These are phyloP conservation scores for Hydractinia echinata DNA, from an alignment of 30 jellyfish, hydroid and myxozoan species.

Conservation along the genomic window DNA sequence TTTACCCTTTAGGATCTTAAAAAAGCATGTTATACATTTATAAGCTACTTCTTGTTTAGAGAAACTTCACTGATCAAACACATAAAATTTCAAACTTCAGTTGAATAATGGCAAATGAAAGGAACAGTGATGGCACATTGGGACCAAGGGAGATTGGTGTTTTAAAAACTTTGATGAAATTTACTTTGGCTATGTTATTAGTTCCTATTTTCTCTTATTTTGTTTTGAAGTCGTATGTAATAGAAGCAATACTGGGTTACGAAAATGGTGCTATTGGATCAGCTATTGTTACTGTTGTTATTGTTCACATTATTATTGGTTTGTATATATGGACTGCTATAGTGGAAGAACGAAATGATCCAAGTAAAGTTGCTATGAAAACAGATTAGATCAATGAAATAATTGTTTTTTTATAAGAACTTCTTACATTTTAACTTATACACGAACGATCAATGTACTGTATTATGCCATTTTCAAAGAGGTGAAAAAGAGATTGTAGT, in stretches of 20 bases:
- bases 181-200: conserved; percentile 63
- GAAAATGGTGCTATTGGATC: conserved; percentile 86
- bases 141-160: conserved; percentile 75
- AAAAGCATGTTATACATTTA: too few relatives aligned
- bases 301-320: conserved; percentile 79
- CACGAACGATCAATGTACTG: too few relatives aligned
- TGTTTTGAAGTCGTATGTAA: conserved; percentile 52
- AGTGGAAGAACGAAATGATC: conserved; percentile 51
- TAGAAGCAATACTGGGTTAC: conserved; percentile 82
- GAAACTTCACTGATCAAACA: too few relatives aligned
- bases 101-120: not conserved
- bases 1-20: too few relatives aligned
- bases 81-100: not conserved
- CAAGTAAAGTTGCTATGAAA: conserved; percentile 29
- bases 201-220: conserved; percentile 71
- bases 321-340: conserved; percentile 86
- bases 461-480: too few relatives aligned
- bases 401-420: too few relatives aligned
- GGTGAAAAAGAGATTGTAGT: too few relatives aligned
- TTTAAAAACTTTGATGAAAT: conserved; percentile 46
- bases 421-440: too few relatives aligned
- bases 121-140: conserved; percentile 32
- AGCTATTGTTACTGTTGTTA: conserved; percentile 65
- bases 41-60: too few relatives aligned
- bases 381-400: conserved; percentile 28